phyloP scores from a whole-genome alignment of 2,113 vertebrate species.

The Emydocephalus ijimae region DNA sequence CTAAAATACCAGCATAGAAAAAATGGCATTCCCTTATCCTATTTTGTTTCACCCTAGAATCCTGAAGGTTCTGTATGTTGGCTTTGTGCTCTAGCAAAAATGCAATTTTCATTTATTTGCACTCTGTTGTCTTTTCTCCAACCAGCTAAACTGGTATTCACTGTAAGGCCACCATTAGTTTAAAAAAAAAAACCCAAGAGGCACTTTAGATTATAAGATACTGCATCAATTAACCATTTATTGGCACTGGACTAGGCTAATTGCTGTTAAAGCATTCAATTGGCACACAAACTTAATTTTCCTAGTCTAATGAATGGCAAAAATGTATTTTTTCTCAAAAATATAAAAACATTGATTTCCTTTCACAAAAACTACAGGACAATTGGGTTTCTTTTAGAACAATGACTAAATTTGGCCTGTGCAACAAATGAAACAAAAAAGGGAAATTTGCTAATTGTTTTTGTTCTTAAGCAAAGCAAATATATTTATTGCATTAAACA shows the following conservation, averaged over 20 bases:
- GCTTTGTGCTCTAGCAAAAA: constrained; percentile 20
- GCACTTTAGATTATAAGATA: constrained; percentile 60
- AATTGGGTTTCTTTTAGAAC: constrained; percentile 39
- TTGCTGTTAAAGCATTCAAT: constrained; percentile 25
- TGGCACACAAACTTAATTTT: constrained; percentile 25
- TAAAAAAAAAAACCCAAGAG: constrained; percentile 52
- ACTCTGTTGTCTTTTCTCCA: constrained; percentile 22
- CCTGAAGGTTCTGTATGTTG: not conserved
- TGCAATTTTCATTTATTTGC: not conserved
- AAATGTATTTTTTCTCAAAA: constrained; percentile 11
- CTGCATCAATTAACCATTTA: constrained; percentile 19
- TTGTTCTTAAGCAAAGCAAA: not conserved
- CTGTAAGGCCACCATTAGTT: constrained; percentile 53
- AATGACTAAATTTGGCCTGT: not conserved
- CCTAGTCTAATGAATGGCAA: constrained; percentile 7
- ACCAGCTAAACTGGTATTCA: not conserved
- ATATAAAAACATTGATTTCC: not conserved
- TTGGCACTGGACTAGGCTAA: constrained; percentile 36
- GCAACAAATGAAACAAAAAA: not conserved
- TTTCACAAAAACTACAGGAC: not conserved
- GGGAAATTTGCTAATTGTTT: constrained; percentile 29
- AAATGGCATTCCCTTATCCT: constrained; percentile 28
- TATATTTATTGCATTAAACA: constrained; percentile 2
- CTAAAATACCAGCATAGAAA: constrained; percentile 20
- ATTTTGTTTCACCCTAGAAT: constrained; percentile 24